A percentile compares a stretch with the other conserved stretches of the same genome.
Evolutionary conservation across 2,797 vertebrate species (phyloP).

Genomic region (Zenarchopterus dispar): DNA sequence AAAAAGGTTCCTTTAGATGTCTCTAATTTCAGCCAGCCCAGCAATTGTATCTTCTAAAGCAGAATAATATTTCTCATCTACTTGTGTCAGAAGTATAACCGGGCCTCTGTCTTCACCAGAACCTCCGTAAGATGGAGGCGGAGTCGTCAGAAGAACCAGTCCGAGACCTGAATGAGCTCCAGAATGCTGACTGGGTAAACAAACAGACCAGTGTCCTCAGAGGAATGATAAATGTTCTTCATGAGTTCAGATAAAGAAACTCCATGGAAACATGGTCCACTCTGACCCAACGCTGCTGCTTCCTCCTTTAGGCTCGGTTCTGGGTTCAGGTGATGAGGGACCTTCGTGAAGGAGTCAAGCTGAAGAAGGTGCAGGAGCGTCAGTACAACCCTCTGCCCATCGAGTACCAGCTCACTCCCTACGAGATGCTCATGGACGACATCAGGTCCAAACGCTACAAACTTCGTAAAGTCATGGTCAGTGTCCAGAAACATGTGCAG

Average conservation of each 20-base stretch:
- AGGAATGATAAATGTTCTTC: no score
- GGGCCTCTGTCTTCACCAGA: constrained; percentile 77
- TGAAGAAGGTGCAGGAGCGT: constrained; percentile 96
- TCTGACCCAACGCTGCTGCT: constrained; percentile 2
- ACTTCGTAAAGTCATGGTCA: constrained; percentile 95
- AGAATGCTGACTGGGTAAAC: constrained; percentile 96
- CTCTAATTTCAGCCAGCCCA: no score
- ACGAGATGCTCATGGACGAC: constrained; percentile 99
- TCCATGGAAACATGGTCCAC: no score
- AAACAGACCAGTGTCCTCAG: not conserved
- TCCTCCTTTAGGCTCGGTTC: constrained; percentile 85
- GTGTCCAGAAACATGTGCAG: constrained; percentile 35
- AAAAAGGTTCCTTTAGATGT: no score
- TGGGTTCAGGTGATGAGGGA: constrained; percentile 97
- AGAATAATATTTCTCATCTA: no score
- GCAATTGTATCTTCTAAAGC: no score
- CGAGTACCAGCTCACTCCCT: constrained; percentile 95
- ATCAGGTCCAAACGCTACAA: constrained; percentile 93
- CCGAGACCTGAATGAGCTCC: constrained; percentile 90
- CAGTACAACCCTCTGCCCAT: constrained; percentile 92
- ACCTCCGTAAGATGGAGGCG: constrained; percentile 94
- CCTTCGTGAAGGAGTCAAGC: constrained; percentile 89
- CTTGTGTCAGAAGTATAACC: no score
- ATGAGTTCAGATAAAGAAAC: no score
- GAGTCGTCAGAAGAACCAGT: constrained; percentile 77